Evolutionary conservation across 2,888 invertebrate genomes (phyloP), one percentile per base, ranked within the genome.

Genomic region (Nasonovia ribisnigri): DNA sequence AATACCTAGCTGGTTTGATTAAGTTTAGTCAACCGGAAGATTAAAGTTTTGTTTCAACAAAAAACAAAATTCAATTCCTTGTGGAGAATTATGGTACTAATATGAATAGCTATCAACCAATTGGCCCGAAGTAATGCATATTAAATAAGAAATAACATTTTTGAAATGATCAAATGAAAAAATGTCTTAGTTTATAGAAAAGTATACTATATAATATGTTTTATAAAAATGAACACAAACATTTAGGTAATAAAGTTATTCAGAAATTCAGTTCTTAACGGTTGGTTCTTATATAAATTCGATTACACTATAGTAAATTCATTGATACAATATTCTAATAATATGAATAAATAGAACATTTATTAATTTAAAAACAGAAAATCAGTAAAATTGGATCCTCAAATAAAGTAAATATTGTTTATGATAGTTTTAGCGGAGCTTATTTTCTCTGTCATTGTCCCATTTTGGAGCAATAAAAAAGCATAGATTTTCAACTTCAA

Each of bases 21-120:
- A 36, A n/a, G 67, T 67, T 67, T 67, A 67, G 36, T 67, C 36
- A 36, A 2, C 20, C 36, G 67, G 16, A 67, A n/a, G n/a, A 67
- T 67, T n/a, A n/a, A n/a, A 67, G n/a, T n/a, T 67, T 67, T 67
- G 13, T 67, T 67, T 67, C n/a, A 67, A 67, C n/a, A 67, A 67
- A 54, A 67, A 5, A 67, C 67, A 13, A 67, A n/a, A 67, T 67
- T n/a, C n/a, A n/a, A n/a, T 67, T n/a, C n/a, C 67, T n/a, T 11
- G n/a, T 67, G n/a, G n/a, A 67, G 36, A 67, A 36, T 67, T 67
- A 3, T 36, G 5, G 16, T 67, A 67, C 6, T 60, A 29, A 60
- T 26, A 54, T 54, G 54, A 16, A 67, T 36, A 67, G n/a, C 5
- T 67, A n/a, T n/a, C 4, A 67, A 67, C 16, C n/a, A 36, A 67